Evolutionary conservation across 1,140 invertebrate species (phyloP).

Genomic region (Andricus grossulariae): DNA sequence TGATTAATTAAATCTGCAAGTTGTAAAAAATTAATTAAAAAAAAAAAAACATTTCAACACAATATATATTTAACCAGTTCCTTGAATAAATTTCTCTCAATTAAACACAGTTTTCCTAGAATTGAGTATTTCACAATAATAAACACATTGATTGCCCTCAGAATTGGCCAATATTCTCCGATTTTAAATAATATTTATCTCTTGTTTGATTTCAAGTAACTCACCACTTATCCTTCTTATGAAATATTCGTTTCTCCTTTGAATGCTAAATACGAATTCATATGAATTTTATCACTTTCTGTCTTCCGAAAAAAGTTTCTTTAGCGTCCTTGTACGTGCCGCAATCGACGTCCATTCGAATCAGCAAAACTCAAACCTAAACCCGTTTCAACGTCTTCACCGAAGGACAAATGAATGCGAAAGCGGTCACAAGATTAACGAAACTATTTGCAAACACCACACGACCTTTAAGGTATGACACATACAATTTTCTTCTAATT

Average conservation of each 20-base stretch:
- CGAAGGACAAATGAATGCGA: constrained; percentile 4
- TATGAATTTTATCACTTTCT: not conserved
- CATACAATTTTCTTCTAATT: not conserved
- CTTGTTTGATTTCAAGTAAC: too few relatives aligned
- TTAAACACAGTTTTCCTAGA: too few relatives aligned
- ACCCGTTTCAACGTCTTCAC: not conserved
- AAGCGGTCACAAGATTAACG: not conserved
- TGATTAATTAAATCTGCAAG: not conserved
- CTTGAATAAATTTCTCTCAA: too few relatives aligned
- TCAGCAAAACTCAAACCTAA: not conserved
- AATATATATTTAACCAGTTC: too few relatives aligned
- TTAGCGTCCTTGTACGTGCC: not conserved
- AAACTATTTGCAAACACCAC: constrained; percentile 9
- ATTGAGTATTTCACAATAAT: too few relatives aligned
- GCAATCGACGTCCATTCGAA: not conserved
- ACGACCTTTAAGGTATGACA: not conserved
- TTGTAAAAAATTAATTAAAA: not conserved
- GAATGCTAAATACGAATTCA: not conserved
- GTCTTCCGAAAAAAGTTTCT: not conserved
- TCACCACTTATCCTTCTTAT: not conserved
- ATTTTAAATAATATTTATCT: too few relatives aligned
- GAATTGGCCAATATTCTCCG: too few relatives aligned
- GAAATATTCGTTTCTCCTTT: not conserved
- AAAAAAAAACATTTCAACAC: not conserved
- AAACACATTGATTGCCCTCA: too few relatives aligned